These are phyloP conservation scores for Arremon brunneinucha DNA, from an alignment of 2,797 vertebrate species.

Conservation along the genomic window DNA sequence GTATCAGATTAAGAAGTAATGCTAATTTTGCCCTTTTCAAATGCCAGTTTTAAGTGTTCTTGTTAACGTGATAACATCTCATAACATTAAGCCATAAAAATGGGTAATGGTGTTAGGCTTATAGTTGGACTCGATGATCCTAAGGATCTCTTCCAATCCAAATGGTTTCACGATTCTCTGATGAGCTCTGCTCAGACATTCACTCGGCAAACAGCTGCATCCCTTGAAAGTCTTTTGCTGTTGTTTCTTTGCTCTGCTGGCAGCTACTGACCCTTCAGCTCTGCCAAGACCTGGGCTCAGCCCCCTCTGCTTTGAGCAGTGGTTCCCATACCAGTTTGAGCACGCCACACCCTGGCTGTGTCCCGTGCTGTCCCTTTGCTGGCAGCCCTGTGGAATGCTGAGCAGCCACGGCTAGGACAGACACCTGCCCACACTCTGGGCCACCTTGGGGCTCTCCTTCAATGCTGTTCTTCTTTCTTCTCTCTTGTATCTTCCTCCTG, in stretches of 20 bases:
- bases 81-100: not conserved
- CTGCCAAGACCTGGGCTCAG: not conserved
- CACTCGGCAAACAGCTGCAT: not conserved
- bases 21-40: not conserved
- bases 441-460: not conserved
- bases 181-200: not conserved
- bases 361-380: accelerated
- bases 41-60: not conserved
- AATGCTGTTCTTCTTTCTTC: not conserved
- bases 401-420: not conserved
- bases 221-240: not conserved
- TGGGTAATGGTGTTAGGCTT: not conserved
- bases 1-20: not conserved
- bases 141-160: not conserved
- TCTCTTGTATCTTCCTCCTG: not conserved
- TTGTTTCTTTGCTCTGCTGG: not conserved
- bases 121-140: not conserved
- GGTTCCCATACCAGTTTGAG: not conserved
- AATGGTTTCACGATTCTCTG: not conserved
- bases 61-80: not conserved
- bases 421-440: accelerated
- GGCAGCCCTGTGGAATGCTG: not conserved
- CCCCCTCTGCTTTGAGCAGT: not conserved
- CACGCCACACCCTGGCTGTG: accelerated
- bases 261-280: not conserved